These are phyloP conservation scores for Siphlonurus alternatus DNA, from an alignment of 2,888 invertebrate genomes.

Conservation along the genomic window DNA sequence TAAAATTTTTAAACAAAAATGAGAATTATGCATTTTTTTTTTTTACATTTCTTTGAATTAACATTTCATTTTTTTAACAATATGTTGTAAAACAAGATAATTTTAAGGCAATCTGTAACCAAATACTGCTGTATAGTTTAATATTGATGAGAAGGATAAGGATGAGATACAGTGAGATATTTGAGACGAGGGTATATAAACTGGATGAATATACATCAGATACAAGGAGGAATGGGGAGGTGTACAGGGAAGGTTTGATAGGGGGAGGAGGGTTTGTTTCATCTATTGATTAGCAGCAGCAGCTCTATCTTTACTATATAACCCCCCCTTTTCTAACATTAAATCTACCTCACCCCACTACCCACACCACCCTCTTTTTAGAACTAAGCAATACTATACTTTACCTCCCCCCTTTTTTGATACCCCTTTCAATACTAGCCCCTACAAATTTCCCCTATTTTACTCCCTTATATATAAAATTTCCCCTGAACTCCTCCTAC, in stretches of 20 bases:
- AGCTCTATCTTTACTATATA: not conserved
- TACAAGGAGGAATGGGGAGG: too few relatives aligned
- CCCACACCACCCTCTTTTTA: not conserved
- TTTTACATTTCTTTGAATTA: too few relatives aligned
- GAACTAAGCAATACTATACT: not conserved
- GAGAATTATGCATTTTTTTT: too few relatives aligned
- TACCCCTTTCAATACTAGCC: slow-evolving; percentile 2
- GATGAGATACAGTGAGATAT: not conserved
- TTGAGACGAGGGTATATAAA: too few relatives aligned
- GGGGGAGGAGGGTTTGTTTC: not conserved
- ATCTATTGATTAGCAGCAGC: slow-evolving; percentile 1
- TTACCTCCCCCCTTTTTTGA: not conserved
- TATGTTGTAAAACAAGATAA: too few relatives aligned
- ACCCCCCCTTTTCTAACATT: slow-evolving; percentile 1
- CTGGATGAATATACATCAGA: too few relatives aligned
- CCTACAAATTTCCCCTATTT: not conserved
- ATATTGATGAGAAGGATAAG: too few relatives aligned
- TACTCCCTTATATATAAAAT: not conserved
- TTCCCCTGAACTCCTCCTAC: too few relatives aligned
- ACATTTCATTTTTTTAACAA: too few relatives aligned
- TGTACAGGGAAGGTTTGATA: not conserved
- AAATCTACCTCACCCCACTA: not conserved
- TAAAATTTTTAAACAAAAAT: too few relatives aligned
- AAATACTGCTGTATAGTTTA: too few relatives aligned
- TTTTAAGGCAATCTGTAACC: too few relatives aligned